Evolutionary conservation across 2,888 invertebrate genomes (phyloP), one percentile per base, ranked within the genome.

Genomic region (Rosalia funebris): DNA sequence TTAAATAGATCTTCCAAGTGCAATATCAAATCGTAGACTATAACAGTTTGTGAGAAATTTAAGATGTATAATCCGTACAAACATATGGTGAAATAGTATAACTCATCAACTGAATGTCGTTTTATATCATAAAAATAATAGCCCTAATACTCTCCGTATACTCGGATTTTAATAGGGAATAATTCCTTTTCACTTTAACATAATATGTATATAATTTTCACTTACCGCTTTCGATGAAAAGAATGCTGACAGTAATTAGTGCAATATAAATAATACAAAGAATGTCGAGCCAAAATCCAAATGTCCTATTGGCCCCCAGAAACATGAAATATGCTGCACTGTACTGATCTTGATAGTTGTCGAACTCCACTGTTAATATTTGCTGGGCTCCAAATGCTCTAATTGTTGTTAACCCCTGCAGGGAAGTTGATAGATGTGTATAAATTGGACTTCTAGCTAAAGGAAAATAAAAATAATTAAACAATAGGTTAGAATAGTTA

Each of bases 361-460:
- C 87, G 70, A 89, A 88, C 69, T 88, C 86, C 19, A 77, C 77
- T 25, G 84, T 83, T 48, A 92, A 84, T 2, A 85, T 83, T 10
- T 83, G 79, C 76, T 89, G 86, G 0, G 88, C 88, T 57, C 84
- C 82, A 68, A 89, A 88, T 0, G 91, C 89, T 66, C 92, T 83
- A 12, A 93, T 89, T 70, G 92, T 91, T 10, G 89, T 85, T 1
- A 93, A 80, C 0, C 93, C 93, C 78, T 91, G 88, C 12, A 93
- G 83, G 0, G 90, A 88, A 47, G 91, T 88, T 70, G 88, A 89
- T 31, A 92, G 82, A 70, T 92, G 89, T 0, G 89, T 87, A 77
- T 90, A 93, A 0, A 93, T 87, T 0, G 93, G 93, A 73, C 91
- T 91, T 46, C 91, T 86, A 52, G 89, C 91, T 91, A 78, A 48